A percentile compares a stretch with the other conserved stretches of the same genome.
Evolutionary conservation across 2,797 vertebrate species (phyloP).

Genomic region (Lemur catta): DNA sequence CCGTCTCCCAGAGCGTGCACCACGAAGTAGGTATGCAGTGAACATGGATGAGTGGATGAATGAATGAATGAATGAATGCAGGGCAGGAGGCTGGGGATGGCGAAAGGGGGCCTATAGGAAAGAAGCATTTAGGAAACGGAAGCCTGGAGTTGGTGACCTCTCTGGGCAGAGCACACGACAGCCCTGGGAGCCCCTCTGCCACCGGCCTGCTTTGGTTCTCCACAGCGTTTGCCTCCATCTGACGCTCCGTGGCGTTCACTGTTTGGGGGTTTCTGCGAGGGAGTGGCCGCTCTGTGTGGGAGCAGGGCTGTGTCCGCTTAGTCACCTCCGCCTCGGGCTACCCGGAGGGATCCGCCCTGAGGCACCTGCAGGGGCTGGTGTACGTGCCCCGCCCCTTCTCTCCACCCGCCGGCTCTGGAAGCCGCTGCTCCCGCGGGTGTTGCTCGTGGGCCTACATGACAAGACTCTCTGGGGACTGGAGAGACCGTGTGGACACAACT

Average conservation of each 20-base stretch:
- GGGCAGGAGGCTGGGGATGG: neutral
- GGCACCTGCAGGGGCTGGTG: accelerated
- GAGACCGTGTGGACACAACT: neutral
- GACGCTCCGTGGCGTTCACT: neutral
- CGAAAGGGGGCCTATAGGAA: neutral
- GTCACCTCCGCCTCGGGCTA: neutral
- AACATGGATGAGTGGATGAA: too few relatives aligned
- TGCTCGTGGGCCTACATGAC: neutral
- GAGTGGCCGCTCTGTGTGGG: neutral
- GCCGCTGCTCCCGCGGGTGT: neutral
- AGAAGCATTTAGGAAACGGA: neutral
- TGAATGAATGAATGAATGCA: neutral
- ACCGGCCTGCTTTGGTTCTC: too few relatives aligned
- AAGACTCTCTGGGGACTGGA: neutral
- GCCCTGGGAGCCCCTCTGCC: neutral
- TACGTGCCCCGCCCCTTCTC: too few relatives aligned
- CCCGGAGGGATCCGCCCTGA: neutral
- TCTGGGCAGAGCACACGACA: neutral
- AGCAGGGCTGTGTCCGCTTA: too few relatives aligned
- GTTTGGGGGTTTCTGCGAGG: neutral
- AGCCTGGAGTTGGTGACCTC: neutral
- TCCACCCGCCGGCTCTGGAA: neutral
- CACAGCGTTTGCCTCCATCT: neutral
- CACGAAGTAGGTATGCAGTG: neutral
- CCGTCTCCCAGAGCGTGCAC: neutral